phyloP scores from a whole-genome alignment of 2,888 invertebrate species.

The Patella depressa region DNA sequence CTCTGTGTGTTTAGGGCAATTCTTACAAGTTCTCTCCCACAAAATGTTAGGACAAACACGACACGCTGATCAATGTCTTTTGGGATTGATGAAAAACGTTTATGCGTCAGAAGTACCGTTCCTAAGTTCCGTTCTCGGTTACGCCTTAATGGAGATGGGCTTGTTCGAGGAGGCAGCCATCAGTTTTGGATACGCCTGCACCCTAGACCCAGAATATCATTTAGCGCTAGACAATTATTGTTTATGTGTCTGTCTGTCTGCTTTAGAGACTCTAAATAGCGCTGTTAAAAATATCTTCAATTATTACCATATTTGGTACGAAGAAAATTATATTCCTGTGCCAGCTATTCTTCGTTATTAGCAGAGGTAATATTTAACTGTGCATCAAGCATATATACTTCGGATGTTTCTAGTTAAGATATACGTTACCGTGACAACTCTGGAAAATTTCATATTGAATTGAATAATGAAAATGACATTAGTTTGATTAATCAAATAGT shows the following conservation, averaged over 20 bases:
- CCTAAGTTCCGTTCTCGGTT: constrained; percentile 64
- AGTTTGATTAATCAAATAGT: too few species aligned
- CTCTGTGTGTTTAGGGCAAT: constrained; percentile 58
- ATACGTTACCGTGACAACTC: too few species aligned
- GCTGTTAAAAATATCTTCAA: constrained; percentile 51
- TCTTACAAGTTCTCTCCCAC: constrained; percentile 66
- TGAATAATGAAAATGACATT: too few species aligned
- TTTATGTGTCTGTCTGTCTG: constrained; percentile 56
- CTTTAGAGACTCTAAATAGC: constrained; percentile 43
- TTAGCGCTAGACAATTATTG: constrained; percentile 64
- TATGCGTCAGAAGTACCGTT: constrained; percentile 54
- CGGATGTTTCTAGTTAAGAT: too few species aligned
- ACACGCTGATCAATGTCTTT: constrained; percentile 59
- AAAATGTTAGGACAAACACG: constrained; percentile 54
- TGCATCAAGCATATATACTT: too few species aligned
- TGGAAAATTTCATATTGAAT: too few species aligned
- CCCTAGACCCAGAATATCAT: constrained; percentile 58
- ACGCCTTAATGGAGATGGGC: constrained; percentile 65
- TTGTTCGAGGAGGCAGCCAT: constrained; percentile 65
- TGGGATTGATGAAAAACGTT: constrained; percentile 57
- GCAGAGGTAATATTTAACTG: too few species aligned
- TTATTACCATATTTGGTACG: constrained; percentile 37
- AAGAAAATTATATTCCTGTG: constrained; percentile 15
- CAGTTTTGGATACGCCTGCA: constrained; percentile 58
- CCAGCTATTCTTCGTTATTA: background rate